Percentiles rank a stretch among this genome's conserved stretches.
Evolutionary conservation across 64 coral and sea anemone species (phyloP).

Genomic region (Anthopleura sola): DNA sequence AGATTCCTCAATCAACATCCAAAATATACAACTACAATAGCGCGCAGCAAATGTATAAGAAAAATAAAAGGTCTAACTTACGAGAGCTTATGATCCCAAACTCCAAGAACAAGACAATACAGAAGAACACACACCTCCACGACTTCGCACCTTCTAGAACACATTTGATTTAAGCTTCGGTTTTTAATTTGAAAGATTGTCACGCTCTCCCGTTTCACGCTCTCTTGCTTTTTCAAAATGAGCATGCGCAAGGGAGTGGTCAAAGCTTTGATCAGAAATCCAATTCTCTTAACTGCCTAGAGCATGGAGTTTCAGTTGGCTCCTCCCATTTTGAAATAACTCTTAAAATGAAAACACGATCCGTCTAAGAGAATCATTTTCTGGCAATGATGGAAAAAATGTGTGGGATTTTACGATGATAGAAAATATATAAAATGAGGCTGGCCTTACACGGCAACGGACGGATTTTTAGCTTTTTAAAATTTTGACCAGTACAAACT

Average conservation of each 20-base stretch:
- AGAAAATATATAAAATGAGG: background rate
- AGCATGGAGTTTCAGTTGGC: background rate
- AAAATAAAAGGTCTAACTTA: background rate
- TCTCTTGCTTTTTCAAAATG: too few relatives aligned
- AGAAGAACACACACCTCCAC: background rate
- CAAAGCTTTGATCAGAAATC: background rate
- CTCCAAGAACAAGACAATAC: background rate
- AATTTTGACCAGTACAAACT: too few relatives aligned
- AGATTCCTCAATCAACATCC: background rate
- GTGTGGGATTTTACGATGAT: background rate
- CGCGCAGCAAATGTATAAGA: background rate
- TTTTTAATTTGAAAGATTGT: background rate
- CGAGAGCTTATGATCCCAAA: background rate
- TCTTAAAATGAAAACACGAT: background rate
- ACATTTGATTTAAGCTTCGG: background rate
- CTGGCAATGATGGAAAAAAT: background rate
- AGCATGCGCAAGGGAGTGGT: background rate
- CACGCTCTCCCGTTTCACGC: background rate
- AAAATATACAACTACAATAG: background rate
- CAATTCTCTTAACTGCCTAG: background rate
- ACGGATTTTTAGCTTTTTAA: too few relatives aligned
- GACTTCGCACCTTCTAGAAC: background rate
- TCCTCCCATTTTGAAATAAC: background rate
- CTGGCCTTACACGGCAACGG: too few relatives aligned
- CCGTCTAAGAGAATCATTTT: background rate